Percentiles rank a stretch among this genome's conserved stretches.
phyloP scores from a whole-genome alignment of 2,113 vertebrate genomes.

The human region DNA sequence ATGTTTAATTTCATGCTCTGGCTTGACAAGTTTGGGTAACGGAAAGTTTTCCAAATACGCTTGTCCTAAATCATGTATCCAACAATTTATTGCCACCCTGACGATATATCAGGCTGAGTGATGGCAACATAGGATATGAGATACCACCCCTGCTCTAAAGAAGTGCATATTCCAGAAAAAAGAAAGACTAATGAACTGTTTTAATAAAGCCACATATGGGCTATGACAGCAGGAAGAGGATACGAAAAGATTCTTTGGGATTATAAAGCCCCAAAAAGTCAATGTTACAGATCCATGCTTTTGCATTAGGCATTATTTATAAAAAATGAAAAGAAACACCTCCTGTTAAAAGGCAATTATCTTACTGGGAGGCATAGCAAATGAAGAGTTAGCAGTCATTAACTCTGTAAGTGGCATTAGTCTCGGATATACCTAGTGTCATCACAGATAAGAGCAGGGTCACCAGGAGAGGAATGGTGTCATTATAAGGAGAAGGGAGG shows the following conservation, averaged over 20 bases:
- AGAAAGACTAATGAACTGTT: background rate
- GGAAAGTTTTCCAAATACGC: background rate
- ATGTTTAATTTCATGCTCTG: background rate
- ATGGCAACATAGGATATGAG: background rate
- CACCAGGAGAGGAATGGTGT: background rate
- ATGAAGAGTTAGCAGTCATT: background rate
- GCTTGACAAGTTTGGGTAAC: background rate
- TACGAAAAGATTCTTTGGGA: background rate
- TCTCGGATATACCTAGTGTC: background rate
- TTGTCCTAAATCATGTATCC: background rate
- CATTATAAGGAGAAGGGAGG: background rate
- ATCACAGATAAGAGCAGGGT: background rate
- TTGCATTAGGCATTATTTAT: constrained; percentile 4
- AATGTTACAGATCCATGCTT: background rate
- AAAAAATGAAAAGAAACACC: background rate
- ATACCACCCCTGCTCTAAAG: background rate
- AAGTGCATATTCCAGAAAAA: background rate
- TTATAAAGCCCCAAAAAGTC: background rate
- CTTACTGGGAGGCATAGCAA: background rate
- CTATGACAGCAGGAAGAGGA: background rate
- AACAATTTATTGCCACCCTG: background rate
- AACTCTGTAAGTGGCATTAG: background rate
- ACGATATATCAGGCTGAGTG: background rate
- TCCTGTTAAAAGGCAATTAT: background rate
- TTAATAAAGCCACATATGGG: background rate